Evolutionary conservation across 2,113 vertebrate genomes (phyloP).

Genomic region (Chloroceryle aenea): DNA sequence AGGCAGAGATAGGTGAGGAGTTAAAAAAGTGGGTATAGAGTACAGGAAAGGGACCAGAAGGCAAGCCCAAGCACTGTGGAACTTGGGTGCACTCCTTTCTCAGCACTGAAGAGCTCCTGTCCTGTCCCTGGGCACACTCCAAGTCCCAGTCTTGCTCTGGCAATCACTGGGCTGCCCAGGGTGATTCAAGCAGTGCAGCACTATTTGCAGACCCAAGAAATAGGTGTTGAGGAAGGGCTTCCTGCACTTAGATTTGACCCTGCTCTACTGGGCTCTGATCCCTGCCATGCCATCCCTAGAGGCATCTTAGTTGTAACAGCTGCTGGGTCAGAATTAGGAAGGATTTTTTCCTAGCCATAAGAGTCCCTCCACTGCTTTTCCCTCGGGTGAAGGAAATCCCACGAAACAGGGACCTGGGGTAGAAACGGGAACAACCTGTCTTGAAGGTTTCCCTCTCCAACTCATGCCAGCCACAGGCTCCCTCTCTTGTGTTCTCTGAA

Average conservation of each 20-base stretch:
- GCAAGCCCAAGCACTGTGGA: not conserved
- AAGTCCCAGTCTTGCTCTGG: not conserved
- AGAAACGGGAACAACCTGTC: not conserved
- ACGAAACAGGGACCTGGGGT: not conserved
- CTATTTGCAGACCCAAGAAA: conserved; percentile 4
- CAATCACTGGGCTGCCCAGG: not conserved
- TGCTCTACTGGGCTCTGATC: conserved; percentile 42
- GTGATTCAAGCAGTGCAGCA: not conserved
- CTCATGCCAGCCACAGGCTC: not conserved
- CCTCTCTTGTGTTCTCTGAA: not conserved
- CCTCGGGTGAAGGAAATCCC: not conserved
- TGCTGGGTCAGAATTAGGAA: conserved; percentile 64
- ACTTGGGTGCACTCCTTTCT: not conserved
- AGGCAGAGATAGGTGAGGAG: not conserved
- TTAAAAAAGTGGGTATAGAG: not conserved
- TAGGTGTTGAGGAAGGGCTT: not conserved
- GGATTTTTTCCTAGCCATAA: conserved; percentile 38
- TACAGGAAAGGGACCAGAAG: not conserved
- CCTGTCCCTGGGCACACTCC: accelerated
- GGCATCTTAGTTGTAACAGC: conserved; percentile 51
- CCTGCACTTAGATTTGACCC: not conserved
- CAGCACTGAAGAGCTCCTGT: not conserved
- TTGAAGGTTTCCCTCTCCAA: not conserved
- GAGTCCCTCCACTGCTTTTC: not conserved
- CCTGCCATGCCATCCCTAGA: conserved; percentile 39